A percentile compares a stretch with the other conserved stretches of the same genome.
These are phyloP conservation scores for rat (Rattus norvegicus) DNA, from an alignment of 2,113 vertebrate genomes.

Conservation along the genomic window DNA sequence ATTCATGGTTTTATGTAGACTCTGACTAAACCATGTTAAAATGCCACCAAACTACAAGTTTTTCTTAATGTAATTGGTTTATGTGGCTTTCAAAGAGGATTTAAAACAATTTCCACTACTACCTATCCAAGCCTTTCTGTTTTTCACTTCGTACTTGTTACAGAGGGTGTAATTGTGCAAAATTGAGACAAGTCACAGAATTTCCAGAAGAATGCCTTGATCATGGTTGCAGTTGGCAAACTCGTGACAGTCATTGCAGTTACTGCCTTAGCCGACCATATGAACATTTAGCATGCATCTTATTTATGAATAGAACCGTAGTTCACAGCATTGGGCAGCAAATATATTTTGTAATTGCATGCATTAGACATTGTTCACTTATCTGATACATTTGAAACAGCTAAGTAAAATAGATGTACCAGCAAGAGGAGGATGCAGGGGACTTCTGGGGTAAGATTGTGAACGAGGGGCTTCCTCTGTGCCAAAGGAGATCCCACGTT, in stretches of 20 bases:
- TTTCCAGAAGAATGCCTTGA: background rate
- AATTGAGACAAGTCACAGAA: background rate
- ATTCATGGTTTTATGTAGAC: constrained; percentile 50
- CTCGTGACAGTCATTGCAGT: background rate
- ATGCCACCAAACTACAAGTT: constrained; percentile 7
- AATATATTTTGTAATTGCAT: background rate
- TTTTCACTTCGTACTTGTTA: background rate
- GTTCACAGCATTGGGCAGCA: background rate
- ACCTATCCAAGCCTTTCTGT: background rate
- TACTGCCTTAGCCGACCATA: background rate
- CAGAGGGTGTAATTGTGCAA: background rate
- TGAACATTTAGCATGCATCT: background rate
- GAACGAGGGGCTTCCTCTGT: background rate
- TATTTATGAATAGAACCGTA: background rate
- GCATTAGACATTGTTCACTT: background rate
- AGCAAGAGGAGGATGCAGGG: background rate
- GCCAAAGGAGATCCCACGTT: background rate
- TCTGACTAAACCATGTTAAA: constrained; percentile 41
- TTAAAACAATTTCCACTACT: background rate
- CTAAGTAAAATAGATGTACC: background rate
- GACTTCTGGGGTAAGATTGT: background rate
- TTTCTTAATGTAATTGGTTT: constrained; percentile 31
- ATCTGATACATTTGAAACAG: background rate
- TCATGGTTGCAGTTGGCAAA: background rate
- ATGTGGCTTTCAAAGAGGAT: background rate